Evolutionary conservation across 2,888 invertebrate genomes (phyloP).

Genomic region (Tribolium freemani): DNA sequence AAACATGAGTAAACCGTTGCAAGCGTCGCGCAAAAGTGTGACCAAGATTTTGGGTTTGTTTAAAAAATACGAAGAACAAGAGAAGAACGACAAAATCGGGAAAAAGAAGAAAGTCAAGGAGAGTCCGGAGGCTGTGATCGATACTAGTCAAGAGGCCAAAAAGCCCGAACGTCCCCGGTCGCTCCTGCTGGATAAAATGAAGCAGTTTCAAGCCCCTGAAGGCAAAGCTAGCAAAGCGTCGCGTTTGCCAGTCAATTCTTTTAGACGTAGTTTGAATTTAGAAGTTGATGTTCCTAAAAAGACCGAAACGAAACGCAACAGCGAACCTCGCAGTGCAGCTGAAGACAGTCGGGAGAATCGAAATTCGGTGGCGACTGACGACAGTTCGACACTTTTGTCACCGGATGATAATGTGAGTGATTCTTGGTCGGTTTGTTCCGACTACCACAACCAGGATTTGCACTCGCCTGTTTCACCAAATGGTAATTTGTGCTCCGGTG

Average conservation of each 20-base stretch:
- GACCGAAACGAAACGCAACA: conserved; percentile 59
- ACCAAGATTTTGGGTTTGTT: conserved; percentile 84
- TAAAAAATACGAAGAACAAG: conserved; percentile 78
- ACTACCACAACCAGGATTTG: conserved; percentile 61
- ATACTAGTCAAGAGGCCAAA: conserved; percentile 57
- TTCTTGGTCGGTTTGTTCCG: conserved; percentile 79
- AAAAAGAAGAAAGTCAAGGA: conserved; percentile 55
- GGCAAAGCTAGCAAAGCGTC: conserved; percentile 52
- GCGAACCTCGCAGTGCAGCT: conserved; percentile 11
- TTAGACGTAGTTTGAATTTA: conserved; percentile 64
- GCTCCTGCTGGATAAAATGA: conserved; percentile 72
- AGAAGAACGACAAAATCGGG: conserved; percentile 56
- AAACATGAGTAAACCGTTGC: conserved; percentile 68
- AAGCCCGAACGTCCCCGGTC: conserved; percentile 72
- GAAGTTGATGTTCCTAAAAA: conserved; percentile 52
- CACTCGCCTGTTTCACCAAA: conserved; percentile 67
- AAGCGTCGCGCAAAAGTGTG: conserved; percentile 76
- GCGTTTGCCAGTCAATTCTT: conserved; percentile 64
- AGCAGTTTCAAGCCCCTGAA: conserved; percentile 66
- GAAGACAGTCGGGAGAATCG: conserved; percentile 61
- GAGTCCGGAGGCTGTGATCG: conserved; percentile 42
- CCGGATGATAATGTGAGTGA: conserved; percentile 76
- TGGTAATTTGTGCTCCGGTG: conserved; percentile 63
- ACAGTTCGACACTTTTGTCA: conserved; percentile 69
- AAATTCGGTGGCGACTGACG: conserved; percentile 67